Conservation (phyloP, 2,113 vertebrate species). For the Nansenia antarctica region DNA sequence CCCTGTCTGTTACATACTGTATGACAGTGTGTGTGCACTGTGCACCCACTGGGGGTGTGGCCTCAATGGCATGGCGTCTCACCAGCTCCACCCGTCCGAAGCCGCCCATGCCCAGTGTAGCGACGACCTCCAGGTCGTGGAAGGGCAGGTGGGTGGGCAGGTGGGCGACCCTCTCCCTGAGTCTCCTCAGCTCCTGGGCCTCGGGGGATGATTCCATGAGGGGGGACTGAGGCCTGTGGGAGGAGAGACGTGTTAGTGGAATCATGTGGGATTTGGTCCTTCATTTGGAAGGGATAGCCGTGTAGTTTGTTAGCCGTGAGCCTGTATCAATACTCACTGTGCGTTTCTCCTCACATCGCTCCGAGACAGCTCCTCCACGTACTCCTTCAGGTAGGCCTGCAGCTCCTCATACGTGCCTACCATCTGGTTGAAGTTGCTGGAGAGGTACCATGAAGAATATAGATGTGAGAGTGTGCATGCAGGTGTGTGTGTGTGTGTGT, state of each 20-base stretch:
- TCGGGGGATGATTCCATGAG: constrained; percentile 47
- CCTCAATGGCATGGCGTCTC: constrained; percentile 55
- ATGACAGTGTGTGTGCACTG: no score
- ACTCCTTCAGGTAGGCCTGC: constrained; percentile 85
- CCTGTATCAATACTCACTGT: constrained; percentile 62
- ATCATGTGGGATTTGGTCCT: background rate
- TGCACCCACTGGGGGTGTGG: no score
- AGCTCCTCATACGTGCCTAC: constrained; percentile 93
- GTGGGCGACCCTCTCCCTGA: constrained; percentile 81
- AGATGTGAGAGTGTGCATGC: background rate
- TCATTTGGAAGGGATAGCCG: background rate
- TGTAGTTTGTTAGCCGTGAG: background rate
- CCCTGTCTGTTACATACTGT: no score
- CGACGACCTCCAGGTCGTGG: constrained; percentile 84
- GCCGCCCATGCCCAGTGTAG: constrained; percentile 91
- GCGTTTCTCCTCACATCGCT: constrained; percentile 84
- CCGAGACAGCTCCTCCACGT: constrained; percentile 84
- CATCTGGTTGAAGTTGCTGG: constrained; percentile 91
- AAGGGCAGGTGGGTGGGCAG: constrained; percentile 80
- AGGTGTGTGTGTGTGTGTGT: no score
- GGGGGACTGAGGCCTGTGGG: constrained; percentile 60
- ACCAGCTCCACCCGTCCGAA: constrained; percentile 96
- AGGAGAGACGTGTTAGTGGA: background rate
- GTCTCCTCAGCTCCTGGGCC: constrained; percentile 64
- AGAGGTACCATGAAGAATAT: background rate